phyloP scores from a whole-genome alignment of 2,888 invertebrate genomes.

The Cerastoderma edule region DNA sequence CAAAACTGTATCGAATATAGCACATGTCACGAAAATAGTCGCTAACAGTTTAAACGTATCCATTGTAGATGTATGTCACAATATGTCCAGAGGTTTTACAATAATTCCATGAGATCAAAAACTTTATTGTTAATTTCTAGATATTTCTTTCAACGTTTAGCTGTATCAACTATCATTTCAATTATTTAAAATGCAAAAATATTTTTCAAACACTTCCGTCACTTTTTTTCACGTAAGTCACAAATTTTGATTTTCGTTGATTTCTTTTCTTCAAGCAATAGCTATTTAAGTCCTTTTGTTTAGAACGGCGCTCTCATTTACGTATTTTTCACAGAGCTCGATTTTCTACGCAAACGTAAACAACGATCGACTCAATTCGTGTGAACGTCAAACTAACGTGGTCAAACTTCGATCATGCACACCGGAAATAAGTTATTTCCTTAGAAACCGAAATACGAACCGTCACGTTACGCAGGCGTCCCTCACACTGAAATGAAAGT shows the following conservation, averaged over 20 bases:
- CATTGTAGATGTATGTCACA: not conserved
- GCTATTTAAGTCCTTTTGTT: too few relatives aligned
- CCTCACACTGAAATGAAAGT: conserved; percentile 12
- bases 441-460: conserved; percentile 1
- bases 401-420: conserved; percentile 5
- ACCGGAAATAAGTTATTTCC: conserved; percentile 17
- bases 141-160: too few relatives aligned
- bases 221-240: too few relatives aligned
- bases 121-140: too few relatives aligned
- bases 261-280: too few relatives aligned
- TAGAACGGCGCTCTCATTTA: not conserved
- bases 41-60: not conserved
- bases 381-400: not conserved
- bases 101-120: too few relatives aligned
- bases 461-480: conserved; percentile 18
- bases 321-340: not conserved
- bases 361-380: not conserved
- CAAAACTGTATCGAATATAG: not conserved
- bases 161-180: too few relatives aligned
- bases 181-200: conserved; percentile 1
- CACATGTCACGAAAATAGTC: not conserved
- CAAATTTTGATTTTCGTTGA: too few relatives aligned
- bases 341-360: not conserved
- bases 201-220: too few relatives aligned
- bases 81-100: too few relatives aligned